Base-by-base conservation (phyloP, 2,888 invertebrate species). In the Eulithis prunata region DNA sequence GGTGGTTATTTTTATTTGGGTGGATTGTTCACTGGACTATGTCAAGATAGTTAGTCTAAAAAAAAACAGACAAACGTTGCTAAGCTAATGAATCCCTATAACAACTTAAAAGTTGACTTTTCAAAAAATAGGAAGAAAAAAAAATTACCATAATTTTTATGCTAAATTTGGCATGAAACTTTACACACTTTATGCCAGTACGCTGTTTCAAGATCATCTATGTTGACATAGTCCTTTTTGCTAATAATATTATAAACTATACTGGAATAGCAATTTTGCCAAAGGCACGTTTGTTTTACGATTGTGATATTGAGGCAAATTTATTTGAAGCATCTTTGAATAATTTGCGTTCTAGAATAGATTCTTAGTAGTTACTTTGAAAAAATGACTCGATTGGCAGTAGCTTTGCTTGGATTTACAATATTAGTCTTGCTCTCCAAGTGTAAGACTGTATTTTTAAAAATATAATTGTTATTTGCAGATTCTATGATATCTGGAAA, bases 211-310 rank as follows among this genome's bases (percentile, higher is more conserved):
- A 47, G 13, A 28, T 14, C n/a, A 62, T 13, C 13, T 51, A 38
- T 66, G 12, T 47, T 64, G 64, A 61, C 57, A 53, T 58, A 61
- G 61, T 55, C 54, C 43, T 7, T 71, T 75, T 75, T 74, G 70
- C 71, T 72, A 74, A 75, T 72, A 74, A 75, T 57, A 62, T 60
- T 56, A 66, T 62, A 21, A 69, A 69, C 56, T 56, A 52, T 61
- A 64, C 62, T 64, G 62, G 52, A 75, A 68, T 70, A 73, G 69
- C 68, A 67, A 66, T 71, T 82, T 82, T 85, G 90, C 91, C 91
- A 86, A 87, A 89, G 90, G 91, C 89, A 83, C 72, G 72, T 83
- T 84, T 83, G 74, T 78, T 86, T 86, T 82, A 78, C 78, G 69
- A 83, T 82, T 88, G 89, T 90, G 90, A 90, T 88, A 88, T 79